Evolutionary conservation across 2,113 vertebrate genomes (phyloP), one percentile per base, ranked within the genome.

Genomic region (Hippolais icterina): DNA sequence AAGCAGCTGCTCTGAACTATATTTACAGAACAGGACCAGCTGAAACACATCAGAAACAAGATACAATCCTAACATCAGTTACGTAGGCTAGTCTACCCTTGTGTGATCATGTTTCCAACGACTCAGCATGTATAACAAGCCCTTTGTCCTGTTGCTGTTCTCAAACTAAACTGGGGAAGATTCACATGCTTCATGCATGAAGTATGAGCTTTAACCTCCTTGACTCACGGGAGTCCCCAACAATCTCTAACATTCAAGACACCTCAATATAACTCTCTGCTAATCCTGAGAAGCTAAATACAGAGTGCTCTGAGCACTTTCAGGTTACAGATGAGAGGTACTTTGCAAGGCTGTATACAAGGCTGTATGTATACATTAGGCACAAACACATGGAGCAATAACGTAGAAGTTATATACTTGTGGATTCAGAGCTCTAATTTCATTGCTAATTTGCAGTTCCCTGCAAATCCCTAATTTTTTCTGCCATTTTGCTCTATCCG

Each of bases 41-140:
- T 97, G 97, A 95, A 97, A 97, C 89, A 95, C 95, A 90, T 97
- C 59, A 75, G 95, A 97, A 97, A 97, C 80, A 93, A 97, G 94
- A 97, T 94, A 96, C 87, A 89, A 95, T 84, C 83, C 83, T 90
- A 91, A 83, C 85, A 92, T 96, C 72, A 56, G 80, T 96, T 95
- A 95, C 91, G 56, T 97, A 61, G 92, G 90, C 87, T 93, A 47
- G 44, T 72, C 77, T 83, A 90, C 90, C 89, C 69, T 93, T 76
- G 85, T 92, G 89, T 66, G 95, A 96, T 98, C 49, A 2, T 78
- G 83, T 97, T 98, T 98, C 96, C 93, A 95, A 39, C 11, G 2
- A 96, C 93, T 96, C 92, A 95, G 90, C 90, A 87, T 95, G 65
- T 96, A 75, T 95, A 94, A 94, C 91, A 94, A 97, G 90, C 47